These are phyloP conservation scores for Drosophila lacicola DNA, from an alignment of 2,888 invertebrate genomes.

Conservation along the genomic window DNA sequence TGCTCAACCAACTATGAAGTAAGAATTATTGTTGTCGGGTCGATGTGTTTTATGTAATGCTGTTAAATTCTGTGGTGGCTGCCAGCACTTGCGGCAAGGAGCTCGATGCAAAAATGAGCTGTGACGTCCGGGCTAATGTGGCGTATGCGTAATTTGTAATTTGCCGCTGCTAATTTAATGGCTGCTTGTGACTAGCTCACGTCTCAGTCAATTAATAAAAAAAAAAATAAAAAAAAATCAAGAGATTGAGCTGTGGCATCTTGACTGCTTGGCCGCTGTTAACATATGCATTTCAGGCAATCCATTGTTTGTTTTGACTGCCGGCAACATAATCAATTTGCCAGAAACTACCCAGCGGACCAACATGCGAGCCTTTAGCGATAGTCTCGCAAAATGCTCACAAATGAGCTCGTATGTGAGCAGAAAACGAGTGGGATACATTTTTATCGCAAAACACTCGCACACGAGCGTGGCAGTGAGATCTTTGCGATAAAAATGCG, in stretches of 20 bases:
- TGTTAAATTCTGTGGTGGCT: conserved; percentile 30
- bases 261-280: conserved; percentile 27
- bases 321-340: conserved; percentile 53
- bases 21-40: conserved; percentile 28
- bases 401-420: too few relatives aligned
- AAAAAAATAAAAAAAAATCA: neutral
- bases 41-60: conserved; percentile 36
- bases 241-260: conserved; percentile 16
- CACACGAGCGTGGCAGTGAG: too few relatives aligned
- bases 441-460: too few relatives aligned
- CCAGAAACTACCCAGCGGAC: too few relatives aligned
- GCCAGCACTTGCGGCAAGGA: conserved; percentile 20
- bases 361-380: too few relatives aligned
- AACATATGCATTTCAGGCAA: conserved; percentile 44
- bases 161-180: conserved; percentile 31
- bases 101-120: conserved; percentile 25
- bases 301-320: conserved; percentile 32
- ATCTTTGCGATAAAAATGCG: too few relatives aligned
- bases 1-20: conserved; percentile 34
- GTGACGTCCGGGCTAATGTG: conserved; percentile 23
- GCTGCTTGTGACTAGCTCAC: conserved; percentile 4
- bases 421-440: too few relatives aligned
- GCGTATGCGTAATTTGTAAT: conserved; percentile 43
- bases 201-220: conserved; percentile 3
- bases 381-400: too few relatives aligned